Base-by-base conservation (phyloP, 2,113 vertebrate species). In the Hippocampus comes region DNA sequence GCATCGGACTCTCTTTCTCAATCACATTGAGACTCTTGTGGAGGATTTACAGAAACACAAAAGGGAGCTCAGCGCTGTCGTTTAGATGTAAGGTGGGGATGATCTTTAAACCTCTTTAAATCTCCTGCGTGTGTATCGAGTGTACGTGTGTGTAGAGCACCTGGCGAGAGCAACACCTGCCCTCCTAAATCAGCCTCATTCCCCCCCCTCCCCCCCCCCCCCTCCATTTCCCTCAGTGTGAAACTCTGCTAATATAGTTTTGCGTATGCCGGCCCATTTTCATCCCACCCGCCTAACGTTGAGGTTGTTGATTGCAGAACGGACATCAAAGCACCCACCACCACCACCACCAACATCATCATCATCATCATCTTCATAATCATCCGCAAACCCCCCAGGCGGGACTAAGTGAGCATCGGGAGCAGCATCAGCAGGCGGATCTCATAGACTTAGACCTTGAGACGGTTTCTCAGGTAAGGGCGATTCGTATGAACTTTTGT, bases 301-400 rank as follows among this genome's bases (percentile, higher is more conserved):
- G 82, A 81, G 77, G 84, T 87, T 97, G 81, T 93, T 59, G 93
- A 91, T 97, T 97, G 85, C 92, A 98, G 96, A 97, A 95, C 82
- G 92, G 93, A 90, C 92, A 89, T 88, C 85, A 91, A 83, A 80
- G 70, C 34, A 81, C 71, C 61, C 78, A 70, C 25, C 77, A 3
- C 25, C 42, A 3, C 11, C 82, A 23, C 10, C 81, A 65, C 7
- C 84, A 78, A 15, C 87, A 55, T 43, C 86, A 69, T 48, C 78
- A 56, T 4, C 79, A 69, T 65, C 80, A 77, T 79, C 18, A 17
- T 70, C 79, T 75, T 76, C 73, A 77, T 55, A 7, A 6, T 72
- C 82, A 81, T 75, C 70, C 72, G 27, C 78, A 82, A 42, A 72
- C 71, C 41, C 0, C 43, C 55, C 78, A 81, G 30, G 74, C 9